phyloP scores from a whole-genome alignment of 2,113 vertebrate species.

The Cynocephalus volans region DNA sequence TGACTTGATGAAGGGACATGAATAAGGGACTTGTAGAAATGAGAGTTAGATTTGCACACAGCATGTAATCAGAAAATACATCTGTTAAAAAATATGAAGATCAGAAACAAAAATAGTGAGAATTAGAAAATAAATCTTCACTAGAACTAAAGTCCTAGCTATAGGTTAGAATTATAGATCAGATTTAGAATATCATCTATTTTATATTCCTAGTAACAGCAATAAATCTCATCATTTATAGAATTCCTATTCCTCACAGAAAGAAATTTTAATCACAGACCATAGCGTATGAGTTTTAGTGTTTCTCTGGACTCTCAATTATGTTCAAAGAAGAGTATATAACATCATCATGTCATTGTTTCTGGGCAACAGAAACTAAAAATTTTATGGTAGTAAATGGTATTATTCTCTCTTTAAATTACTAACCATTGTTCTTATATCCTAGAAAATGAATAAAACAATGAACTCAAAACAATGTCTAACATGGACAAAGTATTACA shows the following conservation, averaged over 20 bases:
- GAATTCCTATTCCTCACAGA: conserved; percentile 32
- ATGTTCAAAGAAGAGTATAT: conserved; percentile 42
- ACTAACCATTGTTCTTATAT: neutral
- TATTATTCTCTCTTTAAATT: neutral
- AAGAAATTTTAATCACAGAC: conserved; percentile 22
- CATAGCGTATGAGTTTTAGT: neutral
- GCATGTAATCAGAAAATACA: conserved; percentile 7
- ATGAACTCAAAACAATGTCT: conserved; percentile 53
- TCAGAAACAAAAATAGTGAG: neutral
- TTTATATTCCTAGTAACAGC: neutral
- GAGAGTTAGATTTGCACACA: neutral
- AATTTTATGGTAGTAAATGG: conserved; percentile 13
- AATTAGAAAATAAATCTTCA: conserved; percentile 22
- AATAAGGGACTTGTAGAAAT: neutral
- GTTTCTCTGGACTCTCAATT: neutral
- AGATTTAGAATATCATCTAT: neutral
- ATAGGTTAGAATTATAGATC: neutral
- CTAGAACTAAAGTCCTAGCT: neutral
- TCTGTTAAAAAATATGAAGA: neutral
- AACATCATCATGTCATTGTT: conserved; percentile 42
- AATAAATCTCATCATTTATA: neutral
- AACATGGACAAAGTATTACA: neutral
- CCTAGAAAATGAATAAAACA: conserved; percentile 52
- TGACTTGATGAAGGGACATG: neutral
- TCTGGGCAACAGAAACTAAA: conserved; percentile 25